These are phyloP conservation scores for Peribatodes rhomboidaria DNA, from an alignment of 2,888 invertebrate species.

Conservation along the genomic window DNA sequence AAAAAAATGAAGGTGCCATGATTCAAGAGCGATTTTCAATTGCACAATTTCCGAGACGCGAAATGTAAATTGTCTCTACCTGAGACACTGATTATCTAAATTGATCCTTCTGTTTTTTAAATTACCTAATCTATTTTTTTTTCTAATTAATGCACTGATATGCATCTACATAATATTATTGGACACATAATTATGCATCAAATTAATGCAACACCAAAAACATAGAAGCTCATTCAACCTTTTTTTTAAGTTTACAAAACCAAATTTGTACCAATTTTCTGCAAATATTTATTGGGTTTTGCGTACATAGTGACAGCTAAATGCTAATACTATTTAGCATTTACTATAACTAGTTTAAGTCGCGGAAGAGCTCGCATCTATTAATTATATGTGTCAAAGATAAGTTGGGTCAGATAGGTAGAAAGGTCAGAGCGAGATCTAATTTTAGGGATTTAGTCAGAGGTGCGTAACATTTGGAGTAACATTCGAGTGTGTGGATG, in stretches of 20 bases:
- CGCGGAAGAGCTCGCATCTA: slow-evolving; percentile 70
- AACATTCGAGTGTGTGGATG: background rate
- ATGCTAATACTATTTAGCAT: slow-evolving; percentile 34
- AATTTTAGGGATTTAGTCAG: slow-evolving; percentile 34
- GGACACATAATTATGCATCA: background rate
- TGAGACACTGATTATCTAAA: no score
- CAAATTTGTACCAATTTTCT: slow-evolving; percentile 15
- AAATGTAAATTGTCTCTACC: no score
- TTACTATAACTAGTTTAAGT: slow-evolving; percentile 62
- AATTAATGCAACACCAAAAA: slow-evolving; percentile 1
- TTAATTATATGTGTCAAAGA: slow-evolving; percentile 70
- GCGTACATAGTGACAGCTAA: slow-evolving; percentile 3
- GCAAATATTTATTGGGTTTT: slow-evolving; percentile 6
- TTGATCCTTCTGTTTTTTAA: background rate
- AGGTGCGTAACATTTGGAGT: slow-evolving; percentile 17
- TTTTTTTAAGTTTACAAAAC: background rate
- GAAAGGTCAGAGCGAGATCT: slow-evolving; percentile 48
- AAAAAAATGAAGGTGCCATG: no score
- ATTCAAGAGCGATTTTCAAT: no score
- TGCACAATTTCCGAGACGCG: no score
- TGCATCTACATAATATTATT: background rate
- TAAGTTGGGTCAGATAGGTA: slow-evolving; percentile 51
- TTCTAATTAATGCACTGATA: background rate
- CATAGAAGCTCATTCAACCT: slow-evolving; percentile 1
- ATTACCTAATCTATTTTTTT: background rate